A percentile compares a stretch with the other conserved stretches of the same genome.
Conservation (phyloP, 2,888 invertebrate genomes). For the Drosophila incognita region DNA sequence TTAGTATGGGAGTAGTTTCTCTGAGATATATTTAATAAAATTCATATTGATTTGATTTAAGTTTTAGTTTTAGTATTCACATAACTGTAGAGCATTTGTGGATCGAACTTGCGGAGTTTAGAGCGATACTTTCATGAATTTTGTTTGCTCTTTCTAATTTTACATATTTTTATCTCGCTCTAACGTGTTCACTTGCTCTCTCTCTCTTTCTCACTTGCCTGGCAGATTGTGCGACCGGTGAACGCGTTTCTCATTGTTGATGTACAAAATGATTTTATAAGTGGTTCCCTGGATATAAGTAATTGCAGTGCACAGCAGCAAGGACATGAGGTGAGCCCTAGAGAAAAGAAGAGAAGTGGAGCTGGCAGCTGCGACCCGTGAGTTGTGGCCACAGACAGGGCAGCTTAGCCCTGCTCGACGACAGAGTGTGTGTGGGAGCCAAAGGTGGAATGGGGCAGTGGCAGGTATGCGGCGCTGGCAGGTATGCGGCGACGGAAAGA, state of each 20-base stretch:
- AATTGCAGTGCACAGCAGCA: conserved; percentile 96
- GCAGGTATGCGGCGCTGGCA: conserved; percentile 22
- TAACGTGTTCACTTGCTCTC: conserved; percentile 56
- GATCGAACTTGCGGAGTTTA: neutral
- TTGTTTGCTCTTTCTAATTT: conserved; percentile 30
- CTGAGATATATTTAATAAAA: neutral
- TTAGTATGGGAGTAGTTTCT: neutral
- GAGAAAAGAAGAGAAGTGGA: conserved; percentile 30
- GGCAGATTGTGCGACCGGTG: conserved; percentile 92
- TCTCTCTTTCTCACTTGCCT: conserved; percentile 60
- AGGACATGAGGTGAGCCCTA: conserved; percentile 89
- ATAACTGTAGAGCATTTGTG: neutral
- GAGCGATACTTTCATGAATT: conserved; percentile 7
- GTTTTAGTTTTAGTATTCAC: neutral
- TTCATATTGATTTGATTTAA: neutral
- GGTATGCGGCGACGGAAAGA: conserved; percentile 72
- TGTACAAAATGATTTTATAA: conserved; percentile 99
- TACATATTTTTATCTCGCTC: conserved; percentile 35
- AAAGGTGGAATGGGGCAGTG: neutral
- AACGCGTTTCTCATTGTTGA: conserved; percentile 97
- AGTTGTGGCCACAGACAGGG: conserved; percentile 64
- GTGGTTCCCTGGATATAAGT: conserved; percentile 96
- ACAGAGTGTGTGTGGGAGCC: neutral
- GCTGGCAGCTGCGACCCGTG: conserved; percentile 50
- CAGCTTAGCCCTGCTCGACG: conserved; percentile 53